Evolutionary conservation across 2,888 invertebrate species (phyloP).

Genomic region (Tanytarsus gracilentus): DNA sequence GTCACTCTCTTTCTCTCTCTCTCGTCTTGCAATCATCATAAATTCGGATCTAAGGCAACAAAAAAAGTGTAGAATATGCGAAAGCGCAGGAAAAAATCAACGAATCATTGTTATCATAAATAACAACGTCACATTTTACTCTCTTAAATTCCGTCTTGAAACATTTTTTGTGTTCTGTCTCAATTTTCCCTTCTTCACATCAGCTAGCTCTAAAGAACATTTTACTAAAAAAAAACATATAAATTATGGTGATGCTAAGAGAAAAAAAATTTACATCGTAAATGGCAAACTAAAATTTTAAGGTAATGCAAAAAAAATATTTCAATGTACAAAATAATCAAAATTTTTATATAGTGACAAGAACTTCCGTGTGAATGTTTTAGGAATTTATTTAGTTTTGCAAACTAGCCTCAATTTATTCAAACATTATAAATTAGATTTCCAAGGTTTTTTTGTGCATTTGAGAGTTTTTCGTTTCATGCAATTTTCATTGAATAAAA

Average conservation of each 20-base stretch:
- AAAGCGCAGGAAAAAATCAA: neutral
- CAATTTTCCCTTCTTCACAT: neutral
- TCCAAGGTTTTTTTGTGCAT: conserved; percentile 23
- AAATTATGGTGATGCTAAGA: neutral
- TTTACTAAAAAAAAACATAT: neutral
- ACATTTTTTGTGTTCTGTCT: too few relatives aligned
- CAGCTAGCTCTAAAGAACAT: neutral
- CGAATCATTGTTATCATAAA: neutral
- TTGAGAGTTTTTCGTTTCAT: conserved; percentile 1
- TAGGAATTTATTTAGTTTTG: conserved; percentile 26
- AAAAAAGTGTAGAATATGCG: neutral
- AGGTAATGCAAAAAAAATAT: too few relatives aligned
- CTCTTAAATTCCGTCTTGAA: too few relatives aligned
- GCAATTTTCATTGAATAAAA: too few relatives aligned
- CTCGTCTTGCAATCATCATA: neutral
- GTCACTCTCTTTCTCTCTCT: neutral
- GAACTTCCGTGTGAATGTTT: conserved; percentile 23
- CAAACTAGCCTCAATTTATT: neutral
- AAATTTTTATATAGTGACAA: conserved; percentile 21
- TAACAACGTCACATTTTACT: too few relatives aligned
- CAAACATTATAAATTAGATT: neutral
- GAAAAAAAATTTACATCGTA: neutral
- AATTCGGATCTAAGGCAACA: neutral
- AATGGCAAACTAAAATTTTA: too few relatives aligned
- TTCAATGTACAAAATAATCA: conserved; percentile 9